Percentiles rank a stretch among this genome's conserved stretches.
phyloP scores from a whole-genome alignment of 2,888 invertebrate genomes.

The Odontothrips loti region DNA sequence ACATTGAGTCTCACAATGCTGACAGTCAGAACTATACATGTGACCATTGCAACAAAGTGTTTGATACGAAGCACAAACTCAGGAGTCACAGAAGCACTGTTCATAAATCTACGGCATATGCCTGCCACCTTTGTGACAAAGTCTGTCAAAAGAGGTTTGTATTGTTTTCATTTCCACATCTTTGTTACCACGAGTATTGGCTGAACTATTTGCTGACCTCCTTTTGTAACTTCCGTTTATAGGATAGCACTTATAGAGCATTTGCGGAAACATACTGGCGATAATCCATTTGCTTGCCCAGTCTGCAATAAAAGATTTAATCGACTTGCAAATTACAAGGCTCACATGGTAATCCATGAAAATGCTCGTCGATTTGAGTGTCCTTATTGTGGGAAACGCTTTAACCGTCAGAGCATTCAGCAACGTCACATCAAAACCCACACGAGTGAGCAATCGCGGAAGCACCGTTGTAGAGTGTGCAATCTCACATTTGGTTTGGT shows the following conservation, averaged over 20 bases:
- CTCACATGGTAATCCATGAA: slow-evolving; percentile 15
- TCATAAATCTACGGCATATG: slow-evolving; percentile 24
- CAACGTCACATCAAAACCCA: slow-evolving; percentile 10
- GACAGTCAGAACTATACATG: slow-evolving; percentile 16
- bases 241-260: slow-evolving; percentile 31
- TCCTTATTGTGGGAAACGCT: slow-evolving; percentile 32
- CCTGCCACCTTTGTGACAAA: slow-evolving; percentile 31
- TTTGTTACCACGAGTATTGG: neutral
- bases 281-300: slow-evolving; percentile 19
- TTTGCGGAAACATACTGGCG: slow-evolving; percentile 30
- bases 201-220: neutral
- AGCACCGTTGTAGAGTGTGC: slow-evolving; percentile 29
- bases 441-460: neutral
- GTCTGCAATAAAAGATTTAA: neutral
- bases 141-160: slow-evolving; percentile 31
- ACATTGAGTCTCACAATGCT: neutral
- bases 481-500: slow-evolving; percentile 32
- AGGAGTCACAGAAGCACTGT: slow-evolving; percentile 27
- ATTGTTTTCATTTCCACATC: neutral
- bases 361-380: slow-evolving; percentile 32
- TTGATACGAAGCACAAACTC: slow-evolving; percentile 27
- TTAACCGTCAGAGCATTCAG: slow-evolving; percentile 14
- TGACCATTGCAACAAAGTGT: slow-evolving; percentile 30
- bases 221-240: slow-evolving; percentile 27
- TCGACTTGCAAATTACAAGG: neutral